A percentile compares a stretch with the other conserved stretches of the same genome.
These are phyloP conservation scores for Dunckerocampus dactyliophorus DNA, from an alignment of 2,113 vertebrate species.

Conservation along the genomic window DNA sequence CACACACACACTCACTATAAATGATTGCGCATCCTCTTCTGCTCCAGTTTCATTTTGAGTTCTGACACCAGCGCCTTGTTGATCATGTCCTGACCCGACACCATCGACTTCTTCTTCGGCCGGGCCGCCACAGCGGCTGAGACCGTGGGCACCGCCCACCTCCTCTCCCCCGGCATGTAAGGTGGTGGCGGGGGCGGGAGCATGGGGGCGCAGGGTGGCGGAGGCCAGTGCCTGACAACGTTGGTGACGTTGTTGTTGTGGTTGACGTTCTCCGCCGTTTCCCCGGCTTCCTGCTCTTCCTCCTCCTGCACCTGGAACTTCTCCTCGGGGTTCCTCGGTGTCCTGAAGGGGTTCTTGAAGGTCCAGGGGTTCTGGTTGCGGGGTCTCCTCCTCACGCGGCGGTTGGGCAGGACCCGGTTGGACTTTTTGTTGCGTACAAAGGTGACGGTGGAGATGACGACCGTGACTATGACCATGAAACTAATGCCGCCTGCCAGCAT, in stretches of 20 bases:
- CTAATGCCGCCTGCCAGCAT: slow-evolving; percentile 84
- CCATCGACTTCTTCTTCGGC: slow-evolving; percentile 49
- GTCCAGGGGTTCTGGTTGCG: slow-evolving; percentile 54
- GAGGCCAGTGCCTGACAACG: slow-evolving; percentile 42
- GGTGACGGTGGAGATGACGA: slow-evolving; percentile 89
- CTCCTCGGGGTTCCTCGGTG: slow-evolving; percentile 51
- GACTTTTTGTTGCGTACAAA: slow-evolving; percentile 95
- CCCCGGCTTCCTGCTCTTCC: slow-evolving; percentile 39
- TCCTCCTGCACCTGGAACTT: slow-evolving; percentile 73
- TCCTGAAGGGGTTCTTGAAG: slow-evolving; percentile 79
- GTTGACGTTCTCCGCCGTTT: slow-evolving; percentile 72
- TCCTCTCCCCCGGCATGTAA: slow-evolving; percentile 32
- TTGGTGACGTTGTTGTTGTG: slow-evolving; percentile 75
- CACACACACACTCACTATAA: slow-evolving; percentile 52
- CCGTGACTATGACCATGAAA: slow-evolving; percentile 82
- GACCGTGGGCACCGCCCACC: slow-evolving; percentile 77
- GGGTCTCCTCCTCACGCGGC: slow-evolving; percentile 78
- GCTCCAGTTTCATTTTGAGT: slow-evolving; percentile 89
- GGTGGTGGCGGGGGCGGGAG: slow-evolving; percentile 66
- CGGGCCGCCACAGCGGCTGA: slow-evolving; percentile 75
- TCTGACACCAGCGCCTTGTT: slow-evolving; percentile 87
- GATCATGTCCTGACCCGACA: slow-evolving; percentile 57
- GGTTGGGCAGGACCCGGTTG: slow-evolving; percentile 85
- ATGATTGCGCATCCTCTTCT: slow-evolving; percentile 67
- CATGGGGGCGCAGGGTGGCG: slow-evolving; percentile 60